Evolutionary conservation across 2,888 invertebrate genomes (phyloP).

Genomic region (Harpalus rubripes): DNA sequence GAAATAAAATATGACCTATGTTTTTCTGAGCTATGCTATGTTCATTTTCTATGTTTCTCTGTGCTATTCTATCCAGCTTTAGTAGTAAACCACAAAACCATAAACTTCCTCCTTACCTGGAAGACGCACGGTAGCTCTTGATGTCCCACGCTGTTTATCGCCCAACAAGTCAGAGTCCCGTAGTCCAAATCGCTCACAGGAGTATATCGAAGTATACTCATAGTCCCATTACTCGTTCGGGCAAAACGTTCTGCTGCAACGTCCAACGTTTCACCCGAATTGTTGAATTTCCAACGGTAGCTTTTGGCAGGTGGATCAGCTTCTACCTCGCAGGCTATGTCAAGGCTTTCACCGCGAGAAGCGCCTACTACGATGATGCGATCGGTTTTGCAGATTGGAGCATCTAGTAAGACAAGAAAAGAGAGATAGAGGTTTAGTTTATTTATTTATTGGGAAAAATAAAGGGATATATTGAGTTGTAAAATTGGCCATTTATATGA

Average conservation of each 20-base stretch:
- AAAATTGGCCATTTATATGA: no score
- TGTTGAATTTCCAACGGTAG: constrained; percentile 97
- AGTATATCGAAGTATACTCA: constrained; percentile 83
- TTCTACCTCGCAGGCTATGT: constrained; percentile 93
- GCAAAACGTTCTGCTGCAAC: constrained; percentile 87
- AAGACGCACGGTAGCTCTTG: constrained; percentile 92
- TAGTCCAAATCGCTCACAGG: constrained; percentile 87
- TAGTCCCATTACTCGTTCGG: constrained; percentile 86
- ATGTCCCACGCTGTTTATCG: constrained; percentile 89
- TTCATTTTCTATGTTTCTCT: no score
- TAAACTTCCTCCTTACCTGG: constrained; percentile 80
- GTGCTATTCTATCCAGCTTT: no score
- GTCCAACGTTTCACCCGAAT: constrained; percentile 93
- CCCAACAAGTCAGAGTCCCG: constrained; percentile 93
- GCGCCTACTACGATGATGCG: constrained; percentile 92
- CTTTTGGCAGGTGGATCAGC: constrained; percentile 94
- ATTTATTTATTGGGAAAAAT: no score
- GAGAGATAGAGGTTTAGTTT: not conserved
- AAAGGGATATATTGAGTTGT: no score
- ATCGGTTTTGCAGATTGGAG: constrained; percentile 89
- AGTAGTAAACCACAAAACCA: not conserved
- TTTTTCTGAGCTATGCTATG: no score
- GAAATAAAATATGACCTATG: no score
- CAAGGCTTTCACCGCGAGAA: constrained; percentile 91
- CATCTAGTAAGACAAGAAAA: constrained; percentile 80